phyloP scores from a whole-genome alignment of 1,140 invertebrate genomes.

The Drosophila navojoa region DNA sequence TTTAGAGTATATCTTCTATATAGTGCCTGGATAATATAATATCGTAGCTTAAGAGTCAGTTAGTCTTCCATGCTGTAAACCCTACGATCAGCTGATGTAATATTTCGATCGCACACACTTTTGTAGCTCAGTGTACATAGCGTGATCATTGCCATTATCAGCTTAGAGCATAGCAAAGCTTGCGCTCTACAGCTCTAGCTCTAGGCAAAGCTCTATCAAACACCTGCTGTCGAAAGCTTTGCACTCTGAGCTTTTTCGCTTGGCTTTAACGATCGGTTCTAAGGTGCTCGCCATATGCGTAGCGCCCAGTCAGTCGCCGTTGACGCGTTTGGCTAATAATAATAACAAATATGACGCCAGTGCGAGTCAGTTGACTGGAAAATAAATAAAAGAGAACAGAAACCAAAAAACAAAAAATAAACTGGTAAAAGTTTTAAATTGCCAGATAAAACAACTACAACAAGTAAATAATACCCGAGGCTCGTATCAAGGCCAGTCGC shows the following conservation, averaged over 20 bases:
- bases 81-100: no score
- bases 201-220: not conserved
- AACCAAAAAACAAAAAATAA: not conserved
- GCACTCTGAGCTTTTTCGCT: slow-evolving; percentile 28
- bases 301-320: slow-evolving; percentile 52
- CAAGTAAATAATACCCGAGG: not conserved
- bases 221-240: slow-evolving; percentile 35
- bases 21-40: no score
- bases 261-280: slow-evolving; percentile 46
- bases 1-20: no score
- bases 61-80: no score
- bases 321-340: slow-evolving; percentile 67
- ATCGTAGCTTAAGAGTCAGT: no score
- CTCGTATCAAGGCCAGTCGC: slow-evolving; percentile 56
- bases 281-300: slow-evolving; percentile 59
- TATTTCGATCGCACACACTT: no score
- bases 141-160: slow-evolving; percentile 10
- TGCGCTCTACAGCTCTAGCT: slow-evolving; percentile 2
- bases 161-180: slow-evolving; percentile 16
- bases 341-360: slow-evolving; percentile 69
- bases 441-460: slow-evolving; percentile 15
- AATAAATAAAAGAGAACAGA: slow-evolving; percentile 9
- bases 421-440: slow-evolving; percentile 24
- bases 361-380: slow-evolving; percentile 46
- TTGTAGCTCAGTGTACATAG: not conserved